Evolutionary conservation across 2,797 vertebrate species (phyloP).

Genomic region (Phrynocephalus forsythii): DNA sequence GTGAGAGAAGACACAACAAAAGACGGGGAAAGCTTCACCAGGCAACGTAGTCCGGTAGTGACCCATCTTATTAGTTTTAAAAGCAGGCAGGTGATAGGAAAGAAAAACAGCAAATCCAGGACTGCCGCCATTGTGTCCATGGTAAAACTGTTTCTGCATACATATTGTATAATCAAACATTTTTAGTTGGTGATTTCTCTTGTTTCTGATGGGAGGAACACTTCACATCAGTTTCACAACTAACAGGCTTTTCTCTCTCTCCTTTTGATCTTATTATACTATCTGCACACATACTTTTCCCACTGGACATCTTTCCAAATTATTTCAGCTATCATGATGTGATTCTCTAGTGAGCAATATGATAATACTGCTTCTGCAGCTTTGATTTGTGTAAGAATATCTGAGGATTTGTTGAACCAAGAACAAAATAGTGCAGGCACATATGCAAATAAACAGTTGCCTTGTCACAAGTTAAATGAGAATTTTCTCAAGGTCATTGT

Average conservation of each 20-base stretch:
- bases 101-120: neutral
- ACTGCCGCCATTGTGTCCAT: neutral
- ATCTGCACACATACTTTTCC: conserved; percentile 12
- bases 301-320: conserved; percentile 37
- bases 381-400: neutral
- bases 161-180: neutral
- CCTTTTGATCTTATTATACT: conserved; percentile 36
- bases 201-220: conserved; percentile 3
- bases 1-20: too few species aligned
- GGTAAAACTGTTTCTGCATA: neutral
- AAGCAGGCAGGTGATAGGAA: too few species aligned
- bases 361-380: neutral
- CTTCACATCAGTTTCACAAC: neutral
- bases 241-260: conserved; percentile 1
- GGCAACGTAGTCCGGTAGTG: too few species aligned
- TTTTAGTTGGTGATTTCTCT: conserved; percentile 24
- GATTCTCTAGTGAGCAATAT: conserved; percentile 20
- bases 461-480: neutral
- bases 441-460: neutral
- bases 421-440: neutral
- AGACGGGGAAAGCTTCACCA: too few species aligned
- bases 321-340: conserved; percentile 34
- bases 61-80: too few species aligned
- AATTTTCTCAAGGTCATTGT: conserved; percentile 3
- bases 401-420: conserved; percentile 5